Base-by-base conservation (phyloP, 2,797 vertebrate species). In the Acrocephalus scirpaceus region DNA sequence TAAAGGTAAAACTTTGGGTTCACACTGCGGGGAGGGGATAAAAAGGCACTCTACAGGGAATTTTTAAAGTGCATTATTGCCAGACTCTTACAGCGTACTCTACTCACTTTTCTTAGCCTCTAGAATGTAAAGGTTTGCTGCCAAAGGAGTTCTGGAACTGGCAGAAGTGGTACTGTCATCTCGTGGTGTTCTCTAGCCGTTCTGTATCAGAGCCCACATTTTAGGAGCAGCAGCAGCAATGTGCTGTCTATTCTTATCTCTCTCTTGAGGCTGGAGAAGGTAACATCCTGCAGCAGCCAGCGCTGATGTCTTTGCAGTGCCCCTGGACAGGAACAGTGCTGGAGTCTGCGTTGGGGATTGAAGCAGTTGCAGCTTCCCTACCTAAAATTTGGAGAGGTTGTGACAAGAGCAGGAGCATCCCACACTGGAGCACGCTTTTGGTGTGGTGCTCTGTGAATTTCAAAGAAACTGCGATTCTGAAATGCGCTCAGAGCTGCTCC, bases 1-100 rank as follows among this genome's bases (percentile, higher is more conserved):
- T 47, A 32, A 88, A 92, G 66, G 85, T 66, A 88, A 90, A 92
- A 93, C 79, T 93, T 96, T 3, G 53, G 29, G 16, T 51, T 82
- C 57, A 66, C 48, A 10, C 7, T 4, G 16, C 0, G 21, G 21
- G 23, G 10, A n/a, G 9, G 3, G 9, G 7, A n/a, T 54, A n/a
- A 30, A 85, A 60, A 42, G 11, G 4, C 48, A 40, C 42, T 57
- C 25, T 21, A 15, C 44, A 23, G 7, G 29, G 38, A 58, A 48
- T 81, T 86, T 90, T 70, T 56, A 11, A 12, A 82, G 20, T 67
- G 25, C 5, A 5, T 57, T 86, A 34, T 20, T 81, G 47, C 15
- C 56, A 26, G 47, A 20, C 54, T 65, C 53, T 58, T 36, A 11
- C 3, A 42, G 25, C 32, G 13, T 47, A 2, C 30, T 51, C 3